phyloP scores from a whole-genome alignment of 1,140 invertebrate species.

The Drosophila mauritiana region DNA sequence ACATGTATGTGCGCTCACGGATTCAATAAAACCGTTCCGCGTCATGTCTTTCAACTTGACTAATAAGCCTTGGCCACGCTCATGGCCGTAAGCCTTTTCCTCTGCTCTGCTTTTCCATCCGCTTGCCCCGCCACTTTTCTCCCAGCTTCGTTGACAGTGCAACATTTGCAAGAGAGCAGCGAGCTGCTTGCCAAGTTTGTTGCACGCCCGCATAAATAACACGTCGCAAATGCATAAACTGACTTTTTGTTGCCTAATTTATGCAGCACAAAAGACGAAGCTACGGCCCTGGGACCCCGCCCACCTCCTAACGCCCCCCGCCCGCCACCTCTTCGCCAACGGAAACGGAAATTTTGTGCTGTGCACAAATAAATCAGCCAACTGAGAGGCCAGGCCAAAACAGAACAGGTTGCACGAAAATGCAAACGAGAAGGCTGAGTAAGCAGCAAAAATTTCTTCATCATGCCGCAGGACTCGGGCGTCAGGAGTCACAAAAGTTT shows the following conservation, averaged over 20 bases:
- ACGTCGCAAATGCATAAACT: conserved; percentile 79
- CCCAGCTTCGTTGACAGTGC: conserved; percentile 50
- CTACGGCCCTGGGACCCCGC: conserved; percentile 23
- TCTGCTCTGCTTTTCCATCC: background rate
- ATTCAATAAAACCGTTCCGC: conserved; percentile 64
- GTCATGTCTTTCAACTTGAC: conserved; percentile 64
- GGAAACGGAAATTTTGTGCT: conserved; percentile 81
- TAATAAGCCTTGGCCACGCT: conserved; percentile 69
- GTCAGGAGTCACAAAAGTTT: conserved; percentile 35
- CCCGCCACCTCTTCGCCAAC: conserved; percentile 12
- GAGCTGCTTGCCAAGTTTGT: conserved; percentile 64
- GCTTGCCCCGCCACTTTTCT: background rate
- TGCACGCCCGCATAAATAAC: conserved; percentile 79
- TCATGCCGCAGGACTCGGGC: conserved; percentile 34
- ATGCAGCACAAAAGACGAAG: conserved; percentile 73
- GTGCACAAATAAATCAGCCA: conserved; percentile 79
- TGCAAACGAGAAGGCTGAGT: conserved; percentile 59
- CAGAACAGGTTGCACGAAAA: conserved; percentile 68
- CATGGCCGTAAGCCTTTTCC: conserved; percentile 30
- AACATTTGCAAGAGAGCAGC: conserved; percentile 50
- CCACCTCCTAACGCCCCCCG: background rate
- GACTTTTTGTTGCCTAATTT: conserved; percentile 80
- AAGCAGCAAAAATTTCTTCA: conserved; percentile 62
- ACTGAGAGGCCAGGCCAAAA: conserved; percentile 34
- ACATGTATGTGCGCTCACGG: conserved; percentile 36